A percentile compares a stretch with the other conserved stretches of the same genome.
Evolutionary conservation across 2,113 vertebrate species (phyloP).

Genomic region (Tenebrosternarchus preto): DNA sequence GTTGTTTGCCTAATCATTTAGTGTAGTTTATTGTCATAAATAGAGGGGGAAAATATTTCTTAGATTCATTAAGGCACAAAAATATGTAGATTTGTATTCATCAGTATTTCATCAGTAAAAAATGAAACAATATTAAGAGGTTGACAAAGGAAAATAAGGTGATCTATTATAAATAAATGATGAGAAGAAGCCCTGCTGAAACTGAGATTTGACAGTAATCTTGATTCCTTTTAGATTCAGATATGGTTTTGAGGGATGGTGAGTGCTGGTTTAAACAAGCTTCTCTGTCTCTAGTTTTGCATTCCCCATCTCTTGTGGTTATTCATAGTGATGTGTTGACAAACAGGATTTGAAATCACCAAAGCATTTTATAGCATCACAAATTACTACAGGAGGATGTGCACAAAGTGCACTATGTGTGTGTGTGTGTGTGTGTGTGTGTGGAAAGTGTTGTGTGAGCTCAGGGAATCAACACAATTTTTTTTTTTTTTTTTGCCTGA

Average conservation of each 20-base stretch:
- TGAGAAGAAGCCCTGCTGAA: not conserved
- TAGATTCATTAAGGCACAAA: constrained; percentile 5
- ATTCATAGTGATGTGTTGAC: constrained; percentile 31
- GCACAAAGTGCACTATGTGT: not conserved
- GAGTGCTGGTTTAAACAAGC: constrained; percentile 40
- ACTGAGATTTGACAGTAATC: constrained; percentile 36
- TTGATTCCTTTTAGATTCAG: not conserved
- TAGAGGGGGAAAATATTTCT: constrained; percentile 13
- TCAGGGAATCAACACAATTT: not conserved
- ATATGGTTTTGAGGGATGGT: not conserved
- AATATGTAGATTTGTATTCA: not conserved
- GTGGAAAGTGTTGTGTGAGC: not conserved
- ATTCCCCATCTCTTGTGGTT: constrained; percentile 26
- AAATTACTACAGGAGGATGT: constrained; percentile 28
- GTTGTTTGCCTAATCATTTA: not conserved
- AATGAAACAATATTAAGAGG: not conserved
- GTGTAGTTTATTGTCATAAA: constrained; percentile 9
- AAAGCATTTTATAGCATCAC: constrained; percentile 39
- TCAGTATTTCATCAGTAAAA: constrained; percentile 25
- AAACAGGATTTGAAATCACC: constrained; percentile 36
- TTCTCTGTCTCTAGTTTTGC: constrained; percentile 26
- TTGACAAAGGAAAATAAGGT: constrained; percentile 26
- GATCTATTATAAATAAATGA: constrained; percentile 17
- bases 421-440: constrained; percentile 12
- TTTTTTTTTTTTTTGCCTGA: not conserved